These are phyloP conservation scores for Caranx ignobilis DNA, from an alignment of 2,113 vertebrate genomes.

Conservation along the genomic window DNA sequence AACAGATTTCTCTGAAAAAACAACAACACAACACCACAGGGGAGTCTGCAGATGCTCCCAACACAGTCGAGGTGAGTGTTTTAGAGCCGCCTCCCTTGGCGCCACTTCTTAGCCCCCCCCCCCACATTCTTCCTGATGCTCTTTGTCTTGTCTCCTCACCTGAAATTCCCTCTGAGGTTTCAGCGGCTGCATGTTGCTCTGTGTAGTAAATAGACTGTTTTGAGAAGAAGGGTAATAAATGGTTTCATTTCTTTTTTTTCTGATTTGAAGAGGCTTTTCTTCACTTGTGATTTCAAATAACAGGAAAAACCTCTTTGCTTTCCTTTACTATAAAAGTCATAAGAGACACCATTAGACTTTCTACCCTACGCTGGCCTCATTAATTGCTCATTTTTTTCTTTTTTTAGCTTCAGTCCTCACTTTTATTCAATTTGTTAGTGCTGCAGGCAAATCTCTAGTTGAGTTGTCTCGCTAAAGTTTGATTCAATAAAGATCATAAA, in stretches of 20 bases:
- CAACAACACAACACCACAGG: slow-evolving; percentile 20
- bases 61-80: slow-evolving; percentile 53
- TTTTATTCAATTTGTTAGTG: slow-evolving; percentile 13
- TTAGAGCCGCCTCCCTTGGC: slow-evolving; percentile 54
- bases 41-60: slow-evolving; percentile 63
- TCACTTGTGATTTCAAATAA: background rate
- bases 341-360: slow-evolving; percentile 12
- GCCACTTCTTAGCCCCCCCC: slow-evolving; percentile 46
- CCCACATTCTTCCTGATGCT: slow-evolving; percentile 48
- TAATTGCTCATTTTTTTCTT: slow-evolving; percentile 16
- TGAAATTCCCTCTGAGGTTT: slow-evolving; percentile 44
- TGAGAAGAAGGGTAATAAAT: slow-evolving; percentile 4
- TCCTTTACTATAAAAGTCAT: background rate
- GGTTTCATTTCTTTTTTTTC: background rate
- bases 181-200: slow-evolving; percentile 6
- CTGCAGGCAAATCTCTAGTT: slow-evolving; percentile 15
- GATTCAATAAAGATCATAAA: slow-evolving; percentile 17
- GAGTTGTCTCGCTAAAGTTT: background rate
- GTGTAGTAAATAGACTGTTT: slow-evolving; percentile 16
- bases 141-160: slow-evolving; percentile 27
- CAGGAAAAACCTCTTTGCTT: background rate
- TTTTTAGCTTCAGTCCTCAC: background rate
- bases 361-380: background rate
- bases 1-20: slow-evolving; percentile 31
- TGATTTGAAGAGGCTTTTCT: background rate